Base-by-base conservation (phyloP, 2,113 vertebrate species). In the Diphyllodes magnificus region DNA sequence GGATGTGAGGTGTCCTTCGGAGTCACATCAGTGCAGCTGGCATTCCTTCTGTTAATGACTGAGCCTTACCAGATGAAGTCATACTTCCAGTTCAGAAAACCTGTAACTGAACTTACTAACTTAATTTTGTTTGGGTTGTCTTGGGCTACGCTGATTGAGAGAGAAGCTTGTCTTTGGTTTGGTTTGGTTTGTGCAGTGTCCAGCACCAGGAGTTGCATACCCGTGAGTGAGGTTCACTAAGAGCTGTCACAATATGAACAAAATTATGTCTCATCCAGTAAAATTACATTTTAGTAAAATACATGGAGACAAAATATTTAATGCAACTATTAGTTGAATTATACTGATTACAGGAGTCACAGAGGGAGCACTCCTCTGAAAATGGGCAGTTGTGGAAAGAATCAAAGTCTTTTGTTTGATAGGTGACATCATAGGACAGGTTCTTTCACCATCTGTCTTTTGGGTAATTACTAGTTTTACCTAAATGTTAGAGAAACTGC, bases 191-290 rank as follows among this genome's bases (percentile, higher is more conserved):
- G 83, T 87, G 56, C 25, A 12, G 11, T 40, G 33, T 59, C 49
- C 45, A n/a, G 63, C 24, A 16, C 30, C 20, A 60, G 31, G n/a
- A 49, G 11, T 24, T 75, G 39, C 24, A 6, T 24, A 23, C 20
- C 22, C 0, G 0, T 27, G 31, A 39, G 6, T 45, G 78, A 69
- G 18, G 22, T 19, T 83, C 19, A 2, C 31, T 17, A 18, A 30
- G 71, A 70, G 22, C 50, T 77, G 16, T 53, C 70, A 53, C 24
- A 86, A 2, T n/a, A 44, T 37, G 35, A 81, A 23, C 39, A 63
- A 54, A 81, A 78, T 15, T 25, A 21, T 57, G 31, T 61, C 63
- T 65, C 1, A 1, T 42, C 8, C 15, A 50, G 33, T 63, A 33
- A 86, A 71, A 56, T 53, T 27, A 61, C 4, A 7, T 45, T 80